Percentiles rank a stretch among this genome's conserved stretches.
phyloP scores from a whole-genome alignment of 2,113 vertebrate species.

The Dipodomys spectabilis region DNA sequence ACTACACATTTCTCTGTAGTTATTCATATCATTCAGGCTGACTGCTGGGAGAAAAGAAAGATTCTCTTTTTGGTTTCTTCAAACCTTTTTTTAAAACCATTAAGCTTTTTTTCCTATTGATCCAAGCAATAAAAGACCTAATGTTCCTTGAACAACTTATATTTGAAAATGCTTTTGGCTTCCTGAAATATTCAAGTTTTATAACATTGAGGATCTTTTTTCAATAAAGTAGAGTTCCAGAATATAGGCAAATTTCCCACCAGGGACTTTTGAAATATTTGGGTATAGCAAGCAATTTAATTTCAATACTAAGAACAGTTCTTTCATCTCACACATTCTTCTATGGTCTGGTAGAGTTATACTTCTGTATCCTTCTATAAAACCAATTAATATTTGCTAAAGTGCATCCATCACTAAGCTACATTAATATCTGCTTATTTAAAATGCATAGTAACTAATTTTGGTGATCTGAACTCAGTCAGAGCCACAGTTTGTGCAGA shows the following conservation, averaged over 20 bases:
- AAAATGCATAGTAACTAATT: slow-evolving; percentile 42
- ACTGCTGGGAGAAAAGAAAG: slow-evolving; percentile 67
- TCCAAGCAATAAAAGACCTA: slow-evolving; percentile 70
- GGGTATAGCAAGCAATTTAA: slow-evolving; percentile 49
- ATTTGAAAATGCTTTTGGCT: slow-evolving; percentile 68
- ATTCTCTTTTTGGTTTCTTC: slow-evolving; percentile 71
- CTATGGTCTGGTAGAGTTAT: slow-evolving; percentile 28
- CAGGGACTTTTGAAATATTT: slow-evolving; percentile 63
- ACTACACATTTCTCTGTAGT: slow-evolving; percentile 33
- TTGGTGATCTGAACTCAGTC: not conserved
- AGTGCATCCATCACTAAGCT: slow-evolving; percentile 9
- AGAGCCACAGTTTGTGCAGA: not conserved
- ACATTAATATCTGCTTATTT: slow-evolving; percentile 33
- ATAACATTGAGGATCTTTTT: slow-evolving; percentile 68
- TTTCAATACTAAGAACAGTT: slow-evolving; percentile 65
- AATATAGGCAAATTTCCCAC: slow-evolving; percentile 71
- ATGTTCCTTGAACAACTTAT: slow-evolving; percentile 77
- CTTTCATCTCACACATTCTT: slow-evolving; percentile 28
- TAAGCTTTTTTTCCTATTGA: slow-evolving; percentile 69
- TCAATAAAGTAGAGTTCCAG: slow-evolving; percentile 66
- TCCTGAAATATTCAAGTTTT: slow-evolving; percentile 68
- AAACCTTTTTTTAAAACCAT: slow-evolving; percentile 60
- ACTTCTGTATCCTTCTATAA: slow-evolving; percentile 21
- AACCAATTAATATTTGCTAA: slow-evolving; percentile 61
- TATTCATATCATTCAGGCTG: slow-evolving; percentile 54